Base-by-base conservation (phyloP, 92 coral and sea anemone genomes). In the Micromussa lordhowensis region DNA sequence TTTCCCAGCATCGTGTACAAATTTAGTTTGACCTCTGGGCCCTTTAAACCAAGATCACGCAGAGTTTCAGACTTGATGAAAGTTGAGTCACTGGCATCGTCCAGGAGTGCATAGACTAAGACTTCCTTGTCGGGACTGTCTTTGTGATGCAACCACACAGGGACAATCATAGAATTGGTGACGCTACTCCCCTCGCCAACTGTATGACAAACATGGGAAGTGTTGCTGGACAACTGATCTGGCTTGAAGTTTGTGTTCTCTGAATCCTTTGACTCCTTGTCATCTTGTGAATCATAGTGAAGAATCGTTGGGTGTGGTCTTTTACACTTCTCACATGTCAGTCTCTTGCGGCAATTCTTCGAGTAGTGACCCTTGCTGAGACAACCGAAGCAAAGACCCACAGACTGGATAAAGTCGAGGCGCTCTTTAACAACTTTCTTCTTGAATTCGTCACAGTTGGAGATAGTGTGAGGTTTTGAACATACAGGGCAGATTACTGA, bases 221-320 rank as follows among this genome's bases (percentile, higher is more conserved):
- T 18, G 77, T 38, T 48, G 36, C 77, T 63, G 35, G 89, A 66
- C 32, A 82, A 26, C 21, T 58, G 55, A 4, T 72, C 61, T 61
- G 73, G 15, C 3, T 73, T 30, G 26, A 31, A 21, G 53, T 10
- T 59, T 38, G 61, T 59, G 36, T 19, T 57, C 49, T 15, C 26
- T 18, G 24, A 19, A 29, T 76, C 28, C 80, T 44, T 76, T 48
- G 80, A 40, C 51, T 76, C 58, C 19, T 68, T 90, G 54, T 80
- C 30, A 63, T 26, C 34, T 18, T 90, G 5, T 87, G 91, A 11
- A 30, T 80, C 85, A 3, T 92, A 81, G 55, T 95, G 98, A 19
- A 93, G 88, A 26, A 75, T 63, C 71, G 95, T 95, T 80, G 90
- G 94, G 82, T 92, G 98, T 30, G 53, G 14, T 51, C 89, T 95